Percentiles rank a stretch among this genome's conserved stretches.
phyloP scores from a whole-genome alignment of 2,888 invertebrate species.

The Eurois occulta region DNA sequence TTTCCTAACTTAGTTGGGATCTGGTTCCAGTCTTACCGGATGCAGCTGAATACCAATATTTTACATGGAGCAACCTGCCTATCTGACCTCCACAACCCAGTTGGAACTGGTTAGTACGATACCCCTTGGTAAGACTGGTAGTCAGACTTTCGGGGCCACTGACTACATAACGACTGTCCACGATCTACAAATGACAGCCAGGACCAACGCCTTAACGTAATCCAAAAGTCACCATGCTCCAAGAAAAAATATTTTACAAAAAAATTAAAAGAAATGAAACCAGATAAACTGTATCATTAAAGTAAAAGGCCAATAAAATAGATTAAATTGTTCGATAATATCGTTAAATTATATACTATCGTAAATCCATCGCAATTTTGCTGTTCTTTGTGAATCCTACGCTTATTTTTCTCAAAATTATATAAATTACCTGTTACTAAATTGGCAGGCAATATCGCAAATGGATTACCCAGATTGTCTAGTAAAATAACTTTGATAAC shows the following conservation, averaged over 20 bases:
- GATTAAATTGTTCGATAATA: conserved; percentile 49
- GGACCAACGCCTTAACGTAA: not conserved
- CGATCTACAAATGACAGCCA: no score
- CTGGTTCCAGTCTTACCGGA: no score
- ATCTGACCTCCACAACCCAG: no score
- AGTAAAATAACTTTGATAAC: not conserved
- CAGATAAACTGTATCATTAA: conserved; percentile 24
- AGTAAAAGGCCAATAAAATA: conserved; percentile 45
- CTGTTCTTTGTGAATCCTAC: conserved; percentile 13
- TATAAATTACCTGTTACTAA: conserved; percentile 36
- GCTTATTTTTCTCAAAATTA: conserved; percentile 37
- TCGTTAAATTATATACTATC: conserved; percentile 48
- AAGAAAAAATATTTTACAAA: conserved; percentile 13
- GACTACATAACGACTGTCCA: no score
- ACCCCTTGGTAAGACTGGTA: no score
- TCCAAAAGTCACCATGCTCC: not conserved
- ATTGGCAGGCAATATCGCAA: conserved; percentile 29
- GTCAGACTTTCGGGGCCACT: no score
- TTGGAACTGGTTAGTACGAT: no score
- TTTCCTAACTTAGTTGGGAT: no score
- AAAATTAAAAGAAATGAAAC: conserved; percentile 6
- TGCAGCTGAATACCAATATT: no score
- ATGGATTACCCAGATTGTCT: conserved; percentile 32
- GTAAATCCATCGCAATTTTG: conserved; percentile 26
- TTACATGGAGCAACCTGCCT: no score